These are phyloP conservation scores for Sapayoa aenigma DNA, from an alignment of 2,113 vertebrate species.

Conservation along the genomic window DNA sequence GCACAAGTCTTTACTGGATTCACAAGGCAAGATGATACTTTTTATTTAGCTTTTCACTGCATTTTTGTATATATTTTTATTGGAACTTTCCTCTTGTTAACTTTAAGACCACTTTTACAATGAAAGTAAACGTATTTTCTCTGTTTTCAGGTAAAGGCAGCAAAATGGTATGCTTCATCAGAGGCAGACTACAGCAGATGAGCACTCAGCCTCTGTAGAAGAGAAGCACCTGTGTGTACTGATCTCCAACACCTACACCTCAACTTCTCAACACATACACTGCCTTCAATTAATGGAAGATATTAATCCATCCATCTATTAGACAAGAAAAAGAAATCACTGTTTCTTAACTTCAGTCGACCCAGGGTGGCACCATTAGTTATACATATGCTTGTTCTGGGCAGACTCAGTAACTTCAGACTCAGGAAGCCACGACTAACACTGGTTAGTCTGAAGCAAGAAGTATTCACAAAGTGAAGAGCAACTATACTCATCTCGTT, in stretches of 20 bases:
- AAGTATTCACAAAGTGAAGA: not conserved
- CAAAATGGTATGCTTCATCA: not conserved
- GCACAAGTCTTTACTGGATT: not conserved
- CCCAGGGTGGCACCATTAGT: not conserved
- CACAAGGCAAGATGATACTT: not conserved
- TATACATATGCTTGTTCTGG: not conserved
- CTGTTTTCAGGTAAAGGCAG: not conserved
- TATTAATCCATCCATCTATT: not conserved
- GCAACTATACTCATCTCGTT: not conserved
- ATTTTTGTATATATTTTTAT: not conserved
- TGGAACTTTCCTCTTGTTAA: not conserved
- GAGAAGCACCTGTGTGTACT: not conserved
- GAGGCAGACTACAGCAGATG: not conserved
- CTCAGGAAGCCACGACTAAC: not conserved
- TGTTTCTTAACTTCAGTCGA: not conserved
- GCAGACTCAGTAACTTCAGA: not conserved
- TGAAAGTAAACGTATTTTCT: not conserved
- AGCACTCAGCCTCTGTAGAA: not conserved
- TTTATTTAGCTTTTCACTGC: not conserved
- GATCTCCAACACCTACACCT: not conserved
- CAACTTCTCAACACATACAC: not conserved
- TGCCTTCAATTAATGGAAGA: not conserved
- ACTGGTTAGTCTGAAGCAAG: not conserved
- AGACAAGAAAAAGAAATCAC: not conserved
- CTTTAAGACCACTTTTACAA: not conserved